These are phyloP conservation scores for Pogoniulus pusillus DNA, from an alignment of 2,797 vertebrate genomes.

Conservation along the genomic window DNA sequence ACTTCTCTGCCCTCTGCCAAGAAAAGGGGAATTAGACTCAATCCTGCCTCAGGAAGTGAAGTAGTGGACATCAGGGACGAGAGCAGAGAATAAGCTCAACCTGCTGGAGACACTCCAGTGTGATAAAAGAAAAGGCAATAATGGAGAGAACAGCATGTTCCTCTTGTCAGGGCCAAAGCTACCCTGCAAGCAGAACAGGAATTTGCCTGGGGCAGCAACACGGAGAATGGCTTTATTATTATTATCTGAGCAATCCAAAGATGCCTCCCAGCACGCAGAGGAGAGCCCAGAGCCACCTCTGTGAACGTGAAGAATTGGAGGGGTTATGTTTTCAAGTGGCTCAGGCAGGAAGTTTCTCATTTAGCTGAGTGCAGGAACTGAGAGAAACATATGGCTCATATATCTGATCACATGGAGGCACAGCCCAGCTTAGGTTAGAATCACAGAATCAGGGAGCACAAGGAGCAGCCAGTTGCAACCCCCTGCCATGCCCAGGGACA, in stretches of 20 bases:
- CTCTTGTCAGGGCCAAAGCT: background rate
- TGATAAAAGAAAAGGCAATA: background rate
- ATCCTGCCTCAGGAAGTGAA: background rate
- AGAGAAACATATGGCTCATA: rapidly evolving
- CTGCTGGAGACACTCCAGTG: background rate
- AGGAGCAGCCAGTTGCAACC: too few relatives aligned
- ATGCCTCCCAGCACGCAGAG: background rate
- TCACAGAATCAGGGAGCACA: too few relatives aligned
- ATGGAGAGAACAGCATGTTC: background rate
- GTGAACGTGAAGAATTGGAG: background rate
- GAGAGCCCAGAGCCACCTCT: background rate
- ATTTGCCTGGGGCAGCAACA: background rate
- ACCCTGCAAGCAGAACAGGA: background rate
- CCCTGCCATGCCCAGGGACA: too few relatives aligned
- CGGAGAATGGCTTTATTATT: background rate
- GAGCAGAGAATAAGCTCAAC: background rate
- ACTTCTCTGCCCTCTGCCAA: background rate
- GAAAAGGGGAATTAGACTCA: background rate
- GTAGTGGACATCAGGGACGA: background rate
- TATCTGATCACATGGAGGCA: background rate
- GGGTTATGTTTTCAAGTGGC: background rate
- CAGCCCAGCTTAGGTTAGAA: background rate
- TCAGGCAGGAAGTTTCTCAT: background rate
- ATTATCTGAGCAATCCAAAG: background rate
- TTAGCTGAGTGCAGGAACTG: background rate